Evolutionary conservation across 2,797 vertebrate genomes (phyloP), one percentile per base, ranked within the genome.

Genomic region (Agapornis canus): DNA sequence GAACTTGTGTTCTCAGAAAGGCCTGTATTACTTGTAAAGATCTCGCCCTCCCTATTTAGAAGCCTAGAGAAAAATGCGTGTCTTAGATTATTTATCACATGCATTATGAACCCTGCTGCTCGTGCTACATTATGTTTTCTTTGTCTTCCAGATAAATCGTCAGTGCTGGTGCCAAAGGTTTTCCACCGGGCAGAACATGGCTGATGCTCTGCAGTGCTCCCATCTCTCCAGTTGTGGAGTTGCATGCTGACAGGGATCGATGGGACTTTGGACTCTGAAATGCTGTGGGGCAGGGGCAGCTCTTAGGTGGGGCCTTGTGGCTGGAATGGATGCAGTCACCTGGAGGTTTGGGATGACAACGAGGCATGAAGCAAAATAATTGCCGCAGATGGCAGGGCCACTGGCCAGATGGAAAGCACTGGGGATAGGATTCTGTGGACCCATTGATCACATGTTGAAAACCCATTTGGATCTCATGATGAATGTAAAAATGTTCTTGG

Each of bases 401-500:
- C 82, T 81, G 75, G 61, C 94, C 49, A 4, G 82, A 92, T 69
- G 89, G 81, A 69, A 91, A 79, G 76, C 87, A 59, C 89, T 68
- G 92, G 86, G 78, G 56, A 82, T 93, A 96, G 95, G 92, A 95
- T 93, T 96, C 95, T 95, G 73, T 96, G 89, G 92, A 97, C 92
- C 90, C 89, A 92, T 26, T 87, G 94, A 94, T 91, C 16, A 2
- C 1, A 26, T 96, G 56, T 92, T 95, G 93, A 93, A 96, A 95
- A 96, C 72, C 94, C 95, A 93, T 96, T 95, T 97, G 95, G 95
- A 97, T 96, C 84, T 95, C 91, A 84, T 91, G 81, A 92, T 95
- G 96, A 97, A 96, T 97, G 94, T 97, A 96, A 94, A 94, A 92
- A 88, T 94, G 80, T 96, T 94, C 91, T 96, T 85, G 79, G 73